Percentiles rank a stretch among this genome's conserved stretches.
phyloP scores from a whole-genome alignment of 2,113 vertebrate species.

The Laticauda colubrina region DNA sequence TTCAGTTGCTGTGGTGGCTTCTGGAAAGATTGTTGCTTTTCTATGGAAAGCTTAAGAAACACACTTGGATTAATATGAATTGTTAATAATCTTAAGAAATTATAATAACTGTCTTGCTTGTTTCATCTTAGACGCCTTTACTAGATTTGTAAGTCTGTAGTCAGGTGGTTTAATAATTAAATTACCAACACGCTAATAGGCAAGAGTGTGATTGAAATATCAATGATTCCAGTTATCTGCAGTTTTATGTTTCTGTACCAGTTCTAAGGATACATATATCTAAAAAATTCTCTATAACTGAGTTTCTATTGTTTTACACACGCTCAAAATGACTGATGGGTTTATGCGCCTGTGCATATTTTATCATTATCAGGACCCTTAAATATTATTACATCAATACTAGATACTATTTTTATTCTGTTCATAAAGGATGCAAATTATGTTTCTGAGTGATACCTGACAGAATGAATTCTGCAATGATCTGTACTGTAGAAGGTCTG shows the following conservation, averaged over 20 bases:
- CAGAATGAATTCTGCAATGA: neutral
- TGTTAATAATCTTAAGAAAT: neutral
- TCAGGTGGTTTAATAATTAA: neutral
- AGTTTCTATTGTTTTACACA: neutral
- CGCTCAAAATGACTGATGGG: neutral
- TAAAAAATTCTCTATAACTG: neutral
- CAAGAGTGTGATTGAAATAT: neutral
- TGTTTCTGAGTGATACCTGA: neutral
- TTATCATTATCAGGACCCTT: neutral
- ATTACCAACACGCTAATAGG: neutral
- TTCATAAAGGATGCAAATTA: constrained; percentile 19
- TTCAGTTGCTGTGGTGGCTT: neutral
- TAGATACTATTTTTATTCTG: neutral
- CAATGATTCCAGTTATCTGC: neutral
- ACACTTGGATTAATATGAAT: neutral
- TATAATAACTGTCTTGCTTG: neutral
- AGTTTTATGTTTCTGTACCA: neutral
- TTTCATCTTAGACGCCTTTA: neutral
- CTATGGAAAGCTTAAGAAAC: neutral
- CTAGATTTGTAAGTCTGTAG: neutral
- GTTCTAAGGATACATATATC: neutral
- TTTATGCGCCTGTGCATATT: neutral
- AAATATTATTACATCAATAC: neutral
- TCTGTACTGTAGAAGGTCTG: neutral
- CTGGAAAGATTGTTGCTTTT: neutral